Base-by-base conservation (phyloP, 2,113 vertebrate species). In the Poicephalus meyeri region DNA sequence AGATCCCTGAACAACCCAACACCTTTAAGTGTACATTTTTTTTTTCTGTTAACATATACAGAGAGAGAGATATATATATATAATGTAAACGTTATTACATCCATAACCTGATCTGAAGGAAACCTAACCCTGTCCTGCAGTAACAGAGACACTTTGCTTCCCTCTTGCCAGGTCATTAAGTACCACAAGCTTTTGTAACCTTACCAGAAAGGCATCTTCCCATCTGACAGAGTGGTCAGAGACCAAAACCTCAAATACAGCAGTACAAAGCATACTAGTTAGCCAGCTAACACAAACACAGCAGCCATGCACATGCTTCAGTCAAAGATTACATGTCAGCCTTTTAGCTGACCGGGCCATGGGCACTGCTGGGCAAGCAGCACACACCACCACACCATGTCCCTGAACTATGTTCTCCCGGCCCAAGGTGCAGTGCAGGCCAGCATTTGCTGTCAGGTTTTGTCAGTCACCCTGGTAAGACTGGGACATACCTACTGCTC, bases 351-450 rank as follows among this genome's bases (percentile, higher is more conserved):
- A 23, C 12, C 13, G 53, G 17, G 47, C 76, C 9, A 10, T 0
- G 1, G 56, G 44, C 2, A 3, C 21, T 41, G 39, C 29, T 1
- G 1, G 14, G 41, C 1, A 2, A 86, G 68, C 65, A 41, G 56
- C 20, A 19, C 50, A 29, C 2, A 5, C 28, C 64, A 50, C 41
- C 77, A 23, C 29, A 4, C 25, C 6, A 4, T 3, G 31, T 2
- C 10, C 52, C 52, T 16, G 47, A 65, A 47, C 26, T 28, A 33
- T 0, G 0, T 17, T 37, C 19, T 82, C 33, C 39, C 1, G 1
- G 29, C 4, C 31, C 39, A 37, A 73, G 25, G 31, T 3, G 1
- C 46, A 33, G 18, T 0, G 0, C 1, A 2, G 50, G 18, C 65
- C 58, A 83, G 55, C 33, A 2, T 21, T 28, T 14, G 31, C 80